Evolutionary conservation across 2,113 vertebrate species (phyloP).

Genomic region (Prionailurus bengalensis): DNA sequence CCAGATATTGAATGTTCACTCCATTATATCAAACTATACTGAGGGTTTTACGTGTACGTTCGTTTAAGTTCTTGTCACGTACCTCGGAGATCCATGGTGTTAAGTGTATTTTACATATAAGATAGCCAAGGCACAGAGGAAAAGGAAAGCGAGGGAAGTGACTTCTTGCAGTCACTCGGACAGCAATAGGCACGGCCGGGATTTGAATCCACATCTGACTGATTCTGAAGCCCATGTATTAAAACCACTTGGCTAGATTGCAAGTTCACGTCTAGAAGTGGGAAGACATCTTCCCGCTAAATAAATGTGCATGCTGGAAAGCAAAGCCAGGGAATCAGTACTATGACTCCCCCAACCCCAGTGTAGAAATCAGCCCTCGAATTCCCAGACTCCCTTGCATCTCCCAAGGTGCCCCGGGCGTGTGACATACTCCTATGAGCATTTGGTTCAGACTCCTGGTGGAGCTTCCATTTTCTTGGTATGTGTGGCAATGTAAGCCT

Average conservation of each 20-base stretch:
- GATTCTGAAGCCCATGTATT: background rate
- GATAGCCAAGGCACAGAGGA: background rate
- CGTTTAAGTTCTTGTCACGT: background rate
- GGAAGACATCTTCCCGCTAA: background rate
- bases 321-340: background rate
- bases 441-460: background rate
- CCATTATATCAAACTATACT: background rate
- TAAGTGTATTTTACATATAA: background rate
- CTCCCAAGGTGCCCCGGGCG: background rate
- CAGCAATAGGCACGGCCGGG: background rate
- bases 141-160: background rate
- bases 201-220: background rate
- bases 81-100: background rate
- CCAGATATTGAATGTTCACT: background rate
- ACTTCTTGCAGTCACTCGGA: background rate
- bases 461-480: background rate
- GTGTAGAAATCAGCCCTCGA: background rate
- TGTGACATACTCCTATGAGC: fast-evolving
- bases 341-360: too few species aligned
- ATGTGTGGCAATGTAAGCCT: background rate
- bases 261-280: background rate
- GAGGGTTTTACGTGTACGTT: background rate
- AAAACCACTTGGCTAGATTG: background rate
- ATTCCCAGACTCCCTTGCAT: background rate
- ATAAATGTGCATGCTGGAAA: background rate